A percentile compares a stretch with the other conserved stretches of the same genome.
phyloP scores from a whole-genome alignment of 2,113 vertebrate genomes.

The Ageneiosus marmoratus region DNA sequence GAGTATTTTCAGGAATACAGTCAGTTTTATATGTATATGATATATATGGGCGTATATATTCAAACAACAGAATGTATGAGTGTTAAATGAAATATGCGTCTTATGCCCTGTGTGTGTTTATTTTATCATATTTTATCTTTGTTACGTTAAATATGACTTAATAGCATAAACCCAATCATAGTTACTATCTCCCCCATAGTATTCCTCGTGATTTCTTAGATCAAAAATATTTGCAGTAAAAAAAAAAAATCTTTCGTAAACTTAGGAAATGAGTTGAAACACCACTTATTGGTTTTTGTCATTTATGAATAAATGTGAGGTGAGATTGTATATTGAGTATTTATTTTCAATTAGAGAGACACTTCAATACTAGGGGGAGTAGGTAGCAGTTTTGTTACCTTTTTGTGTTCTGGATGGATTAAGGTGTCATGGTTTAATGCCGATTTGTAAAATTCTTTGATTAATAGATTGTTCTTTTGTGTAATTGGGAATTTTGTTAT shows the following conservation, averaged over 20 bases:
- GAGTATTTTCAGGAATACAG: constrained; percentile 54
- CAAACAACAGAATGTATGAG: constrained; percentile 53
- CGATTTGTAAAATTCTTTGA: constrained; percentile 38
- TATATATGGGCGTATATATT: constrained; percentile 57
- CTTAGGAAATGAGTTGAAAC: constrained; percentile 39
- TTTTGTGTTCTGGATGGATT: constrained; percentile 47
- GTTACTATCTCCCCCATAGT: constrained; percentile 48
- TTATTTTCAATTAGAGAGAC: constrained; percentile 45
- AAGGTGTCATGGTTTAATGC: constrained; percentile 32
- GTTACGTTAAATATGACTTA: constrained; percentile 47
- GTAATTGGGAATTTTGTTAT: constrained; percentile 39
- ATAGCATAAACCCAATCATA: constrained; percentile 39
- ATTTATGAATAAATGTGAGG: constrained; percentile 50
- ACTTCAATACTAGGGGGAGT: constrained; percentile 49
- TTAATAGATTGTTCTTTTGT: constrained; percentile 43
- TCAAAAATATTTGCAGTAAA: constrained; percentile 41
- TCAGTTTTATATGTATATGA: constrained; percentile 59
- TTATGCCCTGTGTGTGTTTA: constrained; percentile 53
- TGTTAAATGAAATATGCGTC: constrained; percentile 48
- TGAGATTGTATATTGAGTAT: constrained; percentile 49
- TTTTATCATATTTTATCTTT: constrained; percentile 53
- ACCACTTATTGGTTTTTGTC: constrained; percentile 41
- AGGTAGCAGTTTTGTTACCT: constrained; percentile 37
- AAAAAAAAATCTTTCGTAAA: constrained; percentile 24
- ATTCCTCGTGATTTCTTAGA: constrained; percentile 54